Evolutionary conservation across 2,888 invertebrate genomes (phyloP), one percentile per base, ranked within the genome.

Genomic region (Pemphredon lugubris): DNA sequence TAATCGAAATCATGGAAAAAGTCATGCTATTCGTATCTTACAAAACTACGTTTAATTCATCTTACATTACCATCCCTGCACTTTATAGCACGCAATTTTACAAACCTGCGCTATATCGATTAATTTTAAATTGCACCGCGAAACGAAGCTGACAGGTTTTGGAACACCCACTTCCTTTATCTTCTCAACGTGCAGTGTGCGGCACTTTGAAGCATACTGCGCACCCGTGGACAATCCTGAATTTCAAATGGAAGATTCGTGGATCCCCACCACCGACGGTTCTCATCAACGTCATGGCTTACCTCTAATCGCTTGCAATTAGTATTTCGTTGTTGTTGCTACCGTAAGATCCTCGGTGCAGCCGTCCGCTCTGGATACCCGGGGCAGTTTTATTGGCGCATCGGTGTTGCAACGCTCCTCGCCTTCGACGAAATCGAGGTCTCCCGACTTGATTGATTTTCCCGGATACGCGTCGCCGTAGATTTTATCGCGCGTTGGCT

Each of bases 251-350:
- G 47, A 55, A 74, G 67, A 68, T 68, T 67, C 59, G 16, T 9
- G 51, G 40, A 61, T 47, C 59, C 67, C 58, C 70, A 71, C 78
- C 58, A 66, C 50, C 18, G 32, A n/a, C 14, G 7, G 6, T 20
- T 14, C 30, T 16, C 55, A 14, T 13, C 53, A 37, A 21, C 37
- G 45, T 40, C 40, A 21, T 37, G 39, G 65, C 53, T 68, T 64
- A 76, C 60, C 65, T 75, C 69, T 72, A 67, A 79, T 70, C 51
- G 14, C n/a, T 60, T 11, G 50, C 32, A 73, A 73, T 71, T 71
- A 60, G 53, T 65, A 57, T 63, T 73, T 73, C 47, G 50, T 48
- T 39, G 34, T 58, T 26, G 37, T 63, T 54, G 13, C 32, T 16
- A 47, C 20, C 32, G 20, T 14, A 44, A 16, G 34, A 7, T 26